Evolutionary conservation across 2,113 vertebrate species (phyloP), one percentile per base, ranked within the genome.

Genomic region (Pseudolaguvia tuberculata): DNA sequence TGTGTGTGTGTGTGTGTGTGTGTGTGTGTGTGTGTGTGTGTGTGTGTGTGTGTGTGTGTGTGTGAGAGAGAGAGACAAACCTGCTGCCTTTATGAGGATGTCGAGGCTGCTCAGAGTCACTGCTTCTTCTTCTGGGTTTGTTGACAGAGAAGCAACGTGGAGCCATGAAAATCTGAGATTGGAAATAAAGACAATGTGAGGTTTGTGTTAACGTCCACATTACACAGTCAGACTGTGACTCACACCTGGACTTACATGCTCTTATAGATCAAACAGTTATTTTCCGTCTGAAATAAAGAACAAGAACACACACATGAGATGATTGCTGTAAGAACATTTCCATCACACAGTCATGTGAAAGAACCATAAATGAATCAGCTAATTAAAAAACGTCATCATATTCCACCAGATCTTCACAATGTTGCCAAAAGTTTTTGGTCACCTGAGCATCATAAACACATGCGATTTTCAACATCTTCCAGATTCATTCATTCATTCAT

Each of bases 121-220:
- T 2, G 85, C 70, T 51, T 89, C 82, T 20, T 84, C 0, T 18
- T 75, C 59, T 12, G 7, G 47, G 17, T 81, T 45, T 2, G 85
- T 14, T 5, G 58, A 23, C 13, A 62, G 31, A 12, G 87, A n/a
- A 23, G 73, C 78, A 45, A 6, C 4, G 18, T 86, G 82, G 18
- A 90, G 42, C 25, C 77, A 79, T n/a, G 63, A 53, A 23, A 86
- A 74, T n/a, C 88, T 90, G 75, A 0, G 55, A 10, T 68, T 12
- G 27, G n/a, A 48, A 55, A 25, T 55, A 1, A 66, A 11, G 13
- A 35, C 1, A n/a, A 61, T 1, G 52, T 12, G 20, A 4, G 42
- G n/a, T n/a, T n/a, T n/a, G n/a, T n/a, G 13, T 50, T 17, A 51
- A 58, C 2, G 4, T 23, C 39, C 61, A 15, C n/a, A 15, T 45